A percentile compares a stretch with the other conserved stretches of the same genome.
phyloP scores from a whole-genome alignment of 2,113 vertebrate genomes.

The Hyperopisus bebe region DNA sequence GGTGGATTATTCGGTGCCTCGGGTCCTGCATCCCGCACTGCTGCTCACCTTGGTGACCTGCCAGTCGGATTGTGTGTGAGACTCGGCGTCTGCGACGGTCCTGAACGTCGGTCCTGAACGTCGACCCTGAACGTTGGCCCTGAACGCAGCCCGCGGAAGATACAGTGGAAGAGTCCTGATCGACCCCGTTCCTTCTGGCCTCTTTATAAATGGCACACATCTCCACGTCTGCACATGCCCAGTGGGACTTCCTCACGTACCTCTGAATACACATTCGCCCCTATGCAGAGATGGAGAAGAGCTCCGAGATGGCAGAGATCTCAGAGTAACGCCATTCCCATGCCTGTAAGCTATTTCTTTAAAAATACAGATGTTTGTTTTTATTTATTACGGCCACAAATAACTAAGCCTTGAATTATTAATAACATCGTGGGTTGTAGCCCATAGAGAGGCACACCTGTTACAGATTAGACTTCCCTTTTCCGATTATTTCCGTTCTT shows the following conservation, averaged over 20 bases:
- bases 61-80: neutral
- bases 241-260: neutral
- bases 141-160: neutral
- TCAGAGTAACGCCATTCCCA: neutral
- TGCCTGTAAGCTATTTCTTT: neutral
- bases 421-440: neutral
- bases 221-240: neutral
- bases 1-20: neutral
- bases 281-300: neutral
- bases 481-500: neutral
- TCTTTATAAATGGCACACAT: neutral
- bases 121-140: neutral
- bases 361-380: neutral
- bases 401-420: neutral
- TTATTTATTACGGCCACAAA: neutral
- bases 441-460: neutral
- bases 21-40: neutral
- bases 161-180: neutral
- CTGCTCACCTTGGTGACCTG: neutral
- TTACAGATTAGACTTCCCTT: neutral
- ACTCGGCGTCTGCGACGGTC: neutral
- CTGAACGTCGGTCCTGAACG: too few relatives aligned
- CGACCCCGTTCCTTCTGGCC: neutral
- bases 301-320: neutral
- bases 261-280: neutral